These are phyloP conservation scores for Panagrolaimus sp. DNA, from an alignment of 1,140 invertebrate species.

Conservation along the genomic window DNA sequence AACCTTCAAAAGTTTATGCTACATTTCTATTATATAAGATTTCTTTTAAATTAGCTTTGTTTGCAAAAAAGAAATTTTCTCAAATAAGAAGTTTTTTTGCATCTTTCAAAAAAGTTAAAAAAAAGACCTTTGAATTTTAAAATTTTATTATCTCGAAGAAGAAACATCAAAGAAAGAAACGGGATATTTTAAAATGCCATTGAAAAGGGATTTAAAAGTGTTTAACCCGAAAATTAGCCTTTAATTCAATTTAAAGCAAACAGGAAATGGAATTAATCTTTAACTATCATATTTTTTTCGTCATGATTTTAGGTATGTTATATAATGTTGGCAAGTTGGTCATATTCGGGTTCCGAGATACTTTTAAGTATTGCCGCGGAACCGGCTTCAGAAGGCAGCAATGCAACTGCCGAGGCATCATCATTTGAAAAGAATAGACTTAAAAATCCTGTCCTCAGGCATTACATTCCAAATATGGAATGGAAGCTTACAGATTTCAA, in stretches of 20 bases:
- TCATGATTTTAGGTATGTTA: constrained; percentile 51
- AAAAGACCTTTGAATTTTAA: too few relatives aligned
- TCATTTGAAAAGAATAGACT: neutral
- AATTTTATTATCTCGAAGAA: too few relatives aligned
- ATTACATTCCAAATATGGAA: constrained; percentile 58
- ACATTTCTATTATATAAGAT: too few relatives aligned
- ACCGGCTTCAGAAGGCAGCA: constrained; percentile 11
- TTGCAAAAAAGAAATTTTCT: constrained; percentile 21
- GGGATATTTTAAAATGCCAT: too few relatives aligned
- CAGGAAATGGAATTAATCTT: too few relatives aligned
- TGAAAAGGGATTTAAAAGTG: too few relatives aligned
- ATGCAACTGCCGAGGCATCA: constrained; percentile 31
- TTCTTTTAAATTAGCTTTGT: neutral
- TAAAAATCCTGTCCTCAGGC: constrained; percentile 33
- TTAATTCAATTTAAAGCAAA: too few relatives aligned
- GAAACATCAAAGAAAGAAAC: too few relatives aligned
- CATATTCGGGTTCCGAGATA: constrained; percentile 51
- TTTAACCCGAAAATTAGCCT: too few relatives aligned
- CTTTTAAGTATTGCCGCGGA: constrained; percentile 42
- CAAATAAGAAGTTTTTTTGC: neutral
- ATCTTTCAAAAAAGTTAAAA: too few relatives aligned
- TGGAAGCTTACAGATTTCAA: constrained; percentile 55
- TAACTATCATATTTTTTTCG: too few relatives aligned
- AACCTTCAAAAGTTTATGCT: too few relatives aligned
- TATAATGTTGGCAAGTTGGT: constrained; percentile 55